Conservation (phyloP, 2,888 invertebrate species). For the Lysandra bellargus region DNA sequence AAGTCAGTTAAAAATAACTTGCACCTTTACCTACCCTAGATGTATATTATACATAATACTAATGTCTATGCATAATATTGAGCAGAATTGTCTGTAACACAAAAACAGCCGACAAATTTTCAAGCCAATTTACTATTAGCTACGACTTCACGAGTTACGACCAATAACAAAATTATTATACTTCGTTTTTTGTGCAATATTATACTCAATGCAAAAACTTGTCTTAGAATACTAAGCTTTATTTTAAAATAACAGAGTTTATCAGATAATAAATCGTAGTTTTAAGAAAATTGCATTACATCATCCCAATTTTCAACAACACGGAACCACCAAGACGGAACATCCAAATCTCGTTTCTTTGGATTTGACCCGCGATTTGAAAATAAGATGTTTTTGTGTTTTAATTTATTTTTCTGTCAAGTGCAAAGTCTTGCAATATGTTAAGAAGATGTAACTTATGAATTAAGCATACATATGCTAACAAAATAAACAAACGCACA, state of each 20-base stretch:
- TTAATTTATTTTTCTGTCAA: background rate
- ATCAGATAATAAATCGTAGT: background rate
- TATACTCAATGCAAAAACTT: background rate
- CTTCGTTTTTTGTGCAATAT: background rate
- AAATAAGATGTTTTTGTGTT: background rate
- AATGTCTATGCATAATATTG: no score
- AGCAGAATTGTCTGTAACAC: no score
- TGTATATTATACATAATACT: no score
- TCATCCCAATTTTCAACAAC: slow-evolving; percentile 3
- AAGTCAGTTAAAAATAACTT: no score
- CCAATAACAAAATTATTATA: slow-evolving; percentile 3
- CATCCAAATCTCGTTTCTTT: background rate
- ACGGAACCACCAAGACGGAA: background rate
- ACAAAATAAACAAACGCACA: background rate
- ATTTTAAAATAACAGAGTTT: background rate
- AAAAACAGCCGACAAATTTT: background rate
- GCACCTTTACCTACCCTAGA: no score
- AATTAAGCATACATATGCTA: background rate
- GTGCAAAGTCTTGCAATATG: background rate
- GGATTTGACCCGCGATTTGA: background rate
- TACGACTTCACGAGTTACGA: background rate
- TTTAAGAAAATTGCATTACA: background rate
- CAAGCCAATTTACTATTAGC: background rate
- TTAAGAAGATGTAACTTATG: background rate
- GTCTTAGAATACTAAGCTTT: background rate